Base-by-base conservation (phyloP, 2,797 vertebrate species). In the Bradypodion pumilum region DNA sequence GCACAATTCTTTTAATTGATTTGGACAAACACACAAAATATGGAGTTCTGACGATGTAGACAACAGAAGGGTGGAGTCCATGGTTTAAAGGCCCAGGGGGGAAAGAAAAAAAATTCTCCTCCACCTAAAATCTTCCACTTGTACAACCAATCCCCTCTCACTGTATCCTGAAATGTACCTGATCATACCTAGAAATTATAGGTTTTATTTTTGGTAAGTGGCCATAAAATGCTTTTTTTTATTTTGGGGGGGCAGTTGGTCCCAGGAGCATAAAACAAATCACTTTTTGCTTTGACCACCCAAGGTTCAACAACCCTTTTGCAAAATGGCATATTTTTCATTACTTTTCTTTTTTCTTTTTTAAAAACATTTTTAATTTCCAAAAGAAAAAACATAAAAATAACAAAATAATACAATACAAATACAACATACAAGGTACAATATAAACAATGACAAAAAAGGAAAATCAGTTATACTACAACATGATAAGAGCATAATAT, bases 1-100 rank as follows among this genome's bases (percentile, higher is more conserved):
- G 49, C 49, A 44, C 5, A 1, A 46, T 3, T 25, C 52, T 42
- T 35, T 82, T 62, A 49, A 77, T 23, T 16, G 19, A 25, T 27
- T 13, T 29, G 35, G 13, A 16, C 29, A 23, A 9, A 15, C 7
- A 2, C 13, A 65, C 29, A 15, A 32, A 77, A n/a, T 0, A 16
- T 32, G 70, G 56, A 42, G n/a, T 66, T 60, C 44, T 49, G 40
- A 76, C 46, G 62, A 52, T 72, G 79, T 63, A 62, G 73, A 56
- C 16, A 56, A 40, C 1, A 19, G 68, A 49, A 52, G 93, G 93
- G 94, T 92, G 94, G 94, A 88, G 94, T 90, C 90, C 93, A 77
- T 2, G 8, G 91, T 90, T 91, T 93, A 92, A 93, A 94, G 91
- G 83, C 90, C 83, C 90, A 42, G 72, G 65, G 42, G n/a, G n/a